A percentile compares a stretch with the other conserved stretches of the same genome.
phyloP scores from a whole-genome alignment of 35 echinoderm and acorn worm species.

The Apostichopus californicus region DNA sequence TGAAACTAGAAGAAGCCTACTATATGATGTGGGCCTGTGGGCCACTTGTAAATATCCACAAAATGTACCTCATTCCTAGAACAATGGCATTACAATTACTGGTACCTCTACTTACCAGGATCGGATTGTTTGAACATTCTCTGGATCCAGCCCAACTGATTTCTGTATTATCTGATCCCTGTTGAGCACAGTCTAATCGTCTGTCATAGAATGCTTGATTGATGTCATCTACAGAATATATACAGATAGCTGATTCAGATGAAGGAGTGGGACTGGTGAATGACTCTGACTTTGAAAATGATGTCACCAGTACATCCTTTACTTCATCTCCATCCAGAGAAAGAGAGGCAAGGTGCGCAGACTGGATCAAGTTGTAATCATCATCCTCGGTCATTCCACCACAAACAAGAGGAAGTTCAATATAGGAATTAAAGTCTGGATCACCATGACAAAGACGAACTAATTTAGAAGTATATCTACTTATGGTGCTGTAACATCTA shows the following conservation, averaged over 20 bases:
- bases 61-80: no score
- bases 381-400: background rate
- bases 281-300: slow-evolving; percentile 11
- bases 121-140: background rate
- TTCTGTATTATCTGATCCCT: slow-evolving; percentile 29
- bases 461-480: slow-evolving; percentile 29
- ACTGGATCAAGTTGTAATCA: slow-evolving; percentile 49
- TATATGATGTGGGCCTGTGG: no score
- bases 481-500: background rate
- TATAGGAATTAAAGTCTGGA: slow-evolving; percentile 28
- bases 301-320: background rate
- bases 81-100: no score
- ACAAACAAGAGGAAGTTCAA: background rate
- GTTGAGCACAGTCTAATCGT: slow-evolving; percentile 34
- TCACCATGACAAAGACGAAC: slow-evolving; percentile 47
- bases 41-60: no score
- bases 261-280: background rate
- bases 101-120: slow-evolving; percentile 24
- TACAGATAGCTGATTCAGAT: slow-evolving; percentile 27
- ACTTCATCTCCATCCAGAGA: background rate
- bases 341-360: slow-evolving; percentile 13
- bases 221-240: slow-evolving; percentile 28
- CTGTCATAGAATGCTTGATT: slow-evolving; percentile 24
- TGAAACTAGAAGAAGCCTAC: no score
- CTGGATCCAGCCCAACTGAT: slow-evolving; percentile 8